Base-by-base conservation (phyloP, 2,888 invertebrate species). In the Pristionchus mayeri region DNA sequence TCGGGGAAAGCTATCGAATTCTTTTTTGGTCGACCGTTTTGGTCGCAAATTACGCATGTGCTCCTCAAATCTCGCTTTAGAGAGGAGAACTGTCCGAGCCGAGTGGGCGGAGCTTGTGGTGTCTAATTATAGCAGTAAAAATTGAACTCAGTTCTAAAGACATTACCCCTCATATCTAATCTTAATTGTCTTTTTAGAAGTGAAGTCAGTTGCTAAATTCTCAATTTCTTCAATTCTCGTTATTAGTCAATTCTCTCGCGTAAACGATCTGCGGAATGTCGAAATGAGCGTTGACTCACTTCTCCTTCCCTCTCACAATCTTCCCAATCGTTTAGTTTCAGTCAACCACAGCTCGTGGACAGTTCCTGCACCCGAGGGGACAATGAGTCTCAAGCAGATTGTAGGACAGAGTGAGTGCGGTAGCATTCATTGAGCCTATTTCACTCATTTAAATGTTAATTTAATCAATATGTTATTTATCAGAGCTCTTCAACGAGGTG, bases 401-500 rank as follows among this genome's bases (percentile, higher is more conserved):
- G 92, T 92, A 85, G 91, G 91, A 80, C 89, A 91, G 86, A 92
- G 92, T 92, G 80, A 90, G 91, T 90, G 21, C 27, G 30, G 37
- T 54, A 27, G 63, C 30, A 9, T 13, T 44, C 44, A n/a, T n/a
- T n/a, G n/a, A n/a, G n/a, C 13, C 44, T 13, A 44, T 44, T 44
- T 13, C 44, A n/a, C n/a, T n/a, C n/a, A n/a, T n/a, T n/a, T n/a
- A n/a, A n/a, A n/a, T n/a, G n/a, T n/a, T n/a, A n/a, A n/a, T n/a
- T n/a, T n/a, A 63, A 37, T 67, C 21, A 18, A 67, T 48, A 21
- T 24, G n/a, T 44, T n/a, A 27, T 37, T 24, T 90, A 93, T 78
- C 94, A 98, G 98, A 98, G 95, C 97, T 99, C 94, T 96, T 99
- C 96, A 97, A 97, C 93, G 98, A 98, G 95, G 98, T 98, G 93